Evolutionary conservation across 2,888 invertebrate genomes (phyloP).

Genomic region (Drosophila peninsularis): DNA sequence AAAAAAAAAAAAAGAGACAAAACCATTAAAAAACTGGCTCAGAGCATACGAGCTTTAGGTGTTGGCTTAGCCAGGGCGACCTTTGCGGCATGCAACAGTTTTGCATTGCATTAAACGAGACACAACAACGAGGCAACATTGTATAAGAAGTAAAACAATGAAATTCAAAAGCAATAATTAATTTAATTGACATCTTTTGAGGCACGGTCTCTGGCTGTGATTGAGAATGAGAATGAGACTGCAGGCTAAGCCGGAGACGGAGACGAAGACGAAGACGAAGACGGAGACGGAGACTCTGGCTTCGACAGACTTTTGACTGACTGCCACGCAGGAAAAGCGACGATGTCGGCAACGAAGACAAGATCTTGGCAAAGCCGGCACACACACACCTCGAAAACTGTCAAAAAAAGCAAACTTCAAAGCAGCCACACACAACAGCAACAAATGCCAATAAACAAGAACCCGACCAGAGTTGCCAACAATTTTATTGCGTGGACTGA

Average conservation of each 20-base stretch:
- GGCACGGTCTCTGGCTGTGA: conserved; percentile 66
- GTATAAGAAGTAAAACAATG: conserved; percentile 38
- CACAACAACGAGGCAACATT: conserved; percentile 7
- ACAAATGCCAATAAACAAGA: conserved; percentile 63
- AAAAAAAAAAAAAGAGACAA: conserved; percentile 1
- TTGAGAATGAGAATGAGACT: conserved; percentile 26
- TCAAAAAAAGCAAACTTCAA: conserved; percentile 70
- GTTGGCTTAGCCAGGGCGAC: conserved; percentile 56
- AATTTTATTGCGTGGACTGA: conserved; percentile 82
- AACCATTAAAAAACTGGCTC: conserved; percentile 34
- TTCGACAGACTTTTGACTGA: conserved; percentile 69
- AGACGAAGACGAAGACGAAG: conserved; percentile 32
- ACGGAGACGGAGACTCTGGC: conserved; percentile 41
- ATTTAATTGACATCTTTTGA: conserved; percentile 84
- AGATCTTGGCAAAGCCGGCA: conserved; percentile 69
- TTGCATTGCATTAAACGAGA: conserved; percentile 75
- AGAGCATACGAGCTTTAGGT: conserved; percentile 50
- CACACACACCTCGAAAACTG: conserved; percentile 76
- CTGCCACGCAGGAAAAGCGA: conserved; percentile 80
- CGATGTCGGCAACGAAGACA: conserved; percentile 71
- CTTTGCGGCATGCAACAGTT: conserved; percentile 65
- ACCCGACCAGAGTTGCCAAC: conserved; percentile 66
- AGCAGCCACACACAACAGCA: conserved; percentile 43
- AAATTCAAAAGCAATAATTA: conserved; percentile 79
- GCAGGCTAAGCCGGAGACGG: conserved; percentile 27